Evolutionary conservation across 1,140 invertebrate species (phyloP).

Genomic region (Bradynema listronoti): DNA sequence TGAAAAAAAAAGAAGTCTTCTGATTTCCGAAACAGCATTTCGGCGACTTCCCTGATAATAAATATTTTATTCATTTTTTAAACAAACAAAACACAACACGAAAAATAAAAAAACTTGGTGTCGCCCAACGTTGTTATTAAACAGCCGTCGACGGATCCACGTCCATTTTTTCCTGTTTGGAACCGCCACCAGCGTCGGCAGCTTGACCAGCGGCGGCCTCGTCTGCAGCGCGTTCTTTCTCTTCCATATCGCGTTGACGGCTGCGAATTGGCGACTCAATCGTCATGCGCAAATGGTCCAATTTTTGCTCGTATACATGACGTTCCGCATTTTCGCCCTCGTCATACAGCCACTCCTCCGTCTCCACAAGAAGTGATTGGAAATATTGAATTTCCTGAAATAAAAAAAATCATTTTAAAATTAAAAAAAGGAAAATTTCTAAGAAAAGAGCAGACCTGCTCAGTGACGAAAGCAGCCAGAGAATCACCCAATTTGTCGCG

Average conservation of each 20-base stretch:
- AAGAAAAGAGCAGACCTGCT: constrained; percentile 62
- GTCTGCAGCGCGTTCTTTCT: constrained; percentile 1
- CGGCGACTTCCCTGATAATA: too few relatives aligned
- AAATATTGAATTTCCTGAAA: constrained; percentile 12
- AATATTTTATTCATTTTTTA: too few relatives aligned
- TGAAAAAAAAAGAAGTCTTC: too few relatives aligned
- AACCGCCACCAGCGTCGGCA: too few relatives aligned
- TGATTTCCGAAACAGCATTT: too few relatives aligned
- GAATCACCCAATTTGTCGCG: constrained; percentile 73
- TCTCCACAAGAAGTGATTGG: constrained; percentile 11
- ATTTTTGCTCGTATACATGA: constrained; percentile 70
- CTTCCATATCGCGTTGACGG: constrained; percentile 6
- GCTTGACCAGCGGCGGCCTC: neutral
- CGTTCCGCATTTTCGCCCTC: constrained; percentile 81
- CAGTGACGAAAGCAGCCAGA: constrained; percentile 71
- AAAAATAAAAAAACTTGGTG: too few relatives aligned
- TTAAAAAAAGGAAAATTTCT: constrained; percentile 2
- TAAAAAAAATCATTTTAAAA: constrained; percentile 7
- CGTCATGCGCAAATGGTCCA: constrained; percentile 63
- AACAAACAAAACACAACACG: too few relatives aligned
- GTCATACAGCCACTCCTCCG: constrained; percentile 77
- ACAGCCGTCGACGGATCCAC: too few relatives aligned
- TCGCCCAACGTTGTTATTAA: too few relatives aligned
- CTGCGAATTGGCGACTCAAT: constrained; percentile 39
- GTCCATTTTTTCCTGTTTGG: too few relatives aligned